Evolutionary conservation across 2,113 vertebrate species (phyloP), one percentile per base, ranked within the genome.

Genomic region (Lepus europaeus): DNA sequence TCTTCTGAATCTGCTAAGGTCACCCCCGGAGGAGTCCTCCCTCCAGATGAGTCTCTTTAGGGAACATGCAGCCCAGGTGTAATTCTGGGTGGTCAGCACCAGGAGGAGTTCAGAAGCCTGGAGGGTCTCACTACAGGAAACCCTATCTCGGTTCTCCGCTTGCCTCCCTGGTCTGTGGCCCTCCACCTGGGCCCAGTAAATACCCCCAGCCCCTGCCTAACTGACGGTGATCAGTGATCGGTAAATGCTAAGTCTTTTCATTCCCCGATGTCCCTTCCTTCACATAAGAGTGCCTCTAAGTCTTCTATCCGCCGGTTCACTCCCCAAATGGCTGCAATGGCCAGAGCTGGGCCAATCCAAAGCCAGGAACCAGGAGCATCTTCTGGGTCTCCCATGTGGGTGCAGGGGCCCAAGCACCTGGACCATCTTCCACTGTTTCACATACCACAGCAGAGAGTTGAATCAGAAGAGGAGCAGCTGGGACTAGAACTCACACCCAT

Each of bases 221-320:
- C 33, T 66, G 64, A 59, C 6, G 56, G 56, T 19, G 56, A 59
- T 59, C 14, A 59, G 61, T 76, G 12, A 66, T 17, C 77, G 25
- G 53, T 59, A 12, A 94, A 83, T 59, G 72, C 64, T 72, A 79
- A 33, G 7, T 92, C 73, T 95, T 92, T 51, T 39, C 81, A 77
- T 81, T 56, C 36, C 90, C 81, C 84, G 39, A 69, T n/a, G 6
- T 61, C 20, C 22, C 23, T 95, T 95, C 31, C 87, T 92, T 94
- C n/a, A 84, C 6, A 29, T 31, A 79, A 64, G 73, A 70, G 19
- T 80, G 19, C 86, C 27, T 78, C 45, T 89, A 90, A 84, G 33
- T 45, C 45, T 45, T 45, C 45, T 7, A 45, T 45, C 6, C 7
- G 45, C 45, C 45, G 7, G 45, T 45, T 45, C 45, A 45, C 6